Evolutionary conservation across 2,113 vertebrate species (phyloP).

Genomic region (Acrocephalus kingi): DNA sequence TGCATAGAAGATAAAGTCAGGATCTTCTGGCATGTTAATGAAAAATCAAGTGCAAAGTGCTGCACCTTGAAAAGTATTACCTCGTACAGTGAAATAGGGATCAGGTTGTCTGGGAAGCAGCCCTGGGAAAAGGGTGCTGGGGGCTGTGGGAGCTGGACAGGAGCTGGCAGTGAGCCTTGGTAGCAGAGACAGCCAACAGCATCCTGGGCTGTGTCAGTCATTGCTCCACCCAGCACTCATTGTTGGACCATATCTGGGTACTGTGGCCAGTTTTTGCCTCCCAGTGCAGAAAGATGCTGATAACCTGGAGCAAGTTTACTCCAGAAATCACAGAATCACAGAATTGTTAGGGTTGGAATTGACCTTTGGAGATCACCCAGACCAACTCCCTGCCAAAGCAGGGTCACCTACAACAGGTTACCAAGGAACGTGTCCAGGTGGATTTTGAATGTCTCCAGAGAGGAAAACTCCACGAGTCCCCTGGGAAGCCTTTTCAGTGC

Average conservation of each 20-base stretch:
- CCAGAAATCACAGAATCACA: background rate
- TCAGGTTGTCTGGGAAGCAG: background rate
- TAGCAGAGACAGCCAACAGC: background rate
- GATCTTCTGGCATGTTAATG: background rate
- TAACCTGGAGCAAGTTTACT: background rate
- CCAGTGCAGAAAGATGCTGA: background rate
- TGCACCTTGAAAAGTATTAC: background rate
- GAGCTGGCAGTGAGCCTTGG: background rate
- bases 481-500: background rate
- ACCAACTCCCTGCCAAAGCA: background rate
- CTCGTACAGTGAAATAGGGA: fast-evolving
- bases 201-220: background rate
- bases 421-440: background rate
- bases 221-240: background rate
- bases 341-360: background rate
- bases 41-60: background rate
- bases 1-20: background rate
- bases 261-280: background rate
- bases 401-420: background rate
- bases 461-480: fast-evolving
- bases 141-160: background rate
- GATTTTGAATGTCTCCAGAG: background rate
- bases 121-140: background rate
- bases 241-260: background rate
- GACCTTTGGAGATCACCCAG: background rate